Base-by-base conservation (phyloP, 2,888 invertebrate species). In the Plebejus anna region DNA sequence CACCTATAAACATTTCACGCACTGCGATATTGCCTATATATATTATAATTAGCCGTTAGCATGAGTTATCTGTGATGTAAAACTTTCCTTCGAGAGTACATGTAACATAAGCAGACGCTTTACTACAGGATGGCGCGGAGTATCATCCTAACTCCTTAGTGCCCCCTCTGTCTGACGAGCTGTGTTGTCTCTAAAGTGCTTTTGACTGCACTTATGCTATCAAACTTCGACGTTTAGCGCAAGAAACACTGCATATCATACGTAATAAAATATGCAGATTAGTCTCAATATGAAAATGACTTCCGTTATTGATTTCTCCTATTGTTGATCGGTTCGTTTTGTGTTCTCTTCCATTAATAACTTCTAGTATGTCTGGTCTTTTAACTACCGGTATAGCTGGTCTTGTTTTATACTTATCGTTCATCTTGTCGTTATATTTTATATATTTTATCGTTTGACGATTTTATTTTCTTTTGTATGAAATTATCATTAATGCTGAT, bases 91-190 rank as follows among this genome's bases (percentile, higher is more conserved):
- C 16, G 55, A 55, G 16, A 73, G 51, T 73, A 66, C 66, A 66
- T 66, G 32, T 66, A 66, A 32, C 32, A 32, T 32, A 66, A 13
- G 16, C 51, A 73, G 32, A 73, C 55, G 51, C 51, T 42, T 71
- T 42, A 42, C 38, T 42, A 55, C 73, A 47, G 72, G 72, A 73
- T 51, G 73, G 73, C 73, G 73, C 51, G 73, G 28, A 42, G 72
- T 72, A 42, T 47, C 22, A 22, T 22, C 22, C 22, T 22, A 22
- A 22, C 47, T 13, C 22, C 42, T 72, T 28, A 72, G 51, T 55
- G 73, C 73, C 73, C 73, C 73, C 73, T 73, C 2, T 32, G 73
- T 73, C 47, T 73, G 73, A 73, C 73, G 73, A 73, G 51, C 73
- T 51, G 55, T 32, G 73, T 73, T 73, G 73, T 73, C 73, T 73